Base-by-base conservation (phyloP, 2,113 vertebrate genomes). In the Eptesicus fuscus region DNA sequence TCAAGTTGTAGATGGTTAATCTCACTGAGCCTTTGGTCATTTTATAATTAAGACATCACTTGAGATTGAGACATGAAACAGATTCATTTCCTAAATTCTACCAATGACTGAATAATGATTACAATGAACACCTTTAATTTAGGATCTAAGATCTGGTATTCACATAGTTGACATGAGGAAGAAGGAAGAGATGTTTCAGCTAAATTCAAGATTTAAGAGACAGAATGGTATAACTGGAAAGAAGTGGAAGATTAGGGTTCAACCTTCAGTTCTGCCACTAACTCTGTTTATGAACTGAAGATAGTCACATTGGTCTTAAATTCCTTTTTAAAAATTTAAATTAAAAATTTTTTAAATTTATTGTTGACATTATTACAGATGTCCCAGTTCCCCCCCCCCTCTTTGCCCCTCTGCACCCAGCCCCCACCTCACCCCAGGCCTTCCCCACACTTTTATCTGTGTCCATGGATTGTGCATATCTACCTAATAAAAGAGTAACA, bases 11-110 rank as follows among this genome's bases (percentile, higher is more conserved):
- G 23, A 22, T 13, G 71, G 30, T 83, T 84, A 69, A 82, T 42
- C 23, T 83, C n/a, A 73, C 1, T 61, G 47, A 65, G 49, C 0
- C 40, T 83, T 61, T 63, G 49, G 32, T 49, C 37, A 63, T 83
- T 83, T 91, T 61, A 84, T n/a, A 49, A 83, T 42, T 40, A 88
- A 94, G 79, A 93, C 30, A 49, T 22, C 53, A 40, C 40, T 73
- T 73, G 56, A 78, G 69, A 89, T 9, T 61, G 79, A 79, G 56
- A 83, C 44, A 35, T 4, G 18, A 74, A 88, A 67, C 42, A 37
- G 67, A 86, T 90, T 88, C 56, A 40, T 79, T 83, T 94, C 78
- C 59, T 47, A 84, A 91, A 40, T 83, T 11, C 80, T 86, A 37
- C 47, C 37, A 25, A 70, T 85, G 30, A 44, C 51, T 51, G 17